Evolutionary conservation across 2,888 invertebrate genomes (phyloP).

Genomic region (Eulithis prunata): DNA sequence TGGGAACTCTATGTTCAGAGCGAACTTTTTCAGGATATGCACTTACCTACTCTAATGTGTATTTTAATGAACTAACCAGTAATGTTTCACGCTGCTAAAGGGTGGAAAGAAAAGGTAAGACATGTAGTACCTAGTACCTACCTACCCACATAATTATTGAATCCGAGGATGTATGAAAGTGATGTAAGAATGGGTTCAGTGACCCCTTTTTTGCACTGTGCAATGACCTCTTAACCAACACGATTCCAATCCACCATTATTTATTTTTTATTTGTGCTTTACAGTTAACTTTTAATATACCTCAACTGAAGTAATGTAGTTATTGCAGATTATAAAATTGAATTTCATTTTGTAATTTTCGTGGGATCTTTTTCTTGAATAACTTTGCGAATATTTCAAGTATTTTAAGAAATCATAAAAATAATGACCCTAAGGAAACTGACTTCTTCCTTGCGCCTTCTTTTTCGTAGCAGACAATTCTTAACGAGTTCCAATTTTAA

Average conservation of each 20-base stretch:
- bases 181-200: slow-evolving; percentile 67
- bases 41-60: neutral
- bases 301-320: slow-evolving; percentile 17
- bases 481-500: slow-evolving; percentile 18
- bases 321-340: slow-evolving; percentile 15
- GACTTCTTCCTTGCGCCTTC: neutral
- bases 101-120: slow-evolving; percentile 51
- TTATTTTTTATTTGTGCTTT: slow-evolving; percentile 45
- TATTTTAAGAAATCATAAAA: neutral
- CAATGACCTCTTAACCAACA: slow-evolving; percentile 75
- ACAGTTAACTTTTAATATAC: slow-evolving; percentile 44
- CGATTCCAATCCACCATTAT: slow-evolving; percentile 53
- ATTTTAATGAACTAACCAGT: slow-evolving; percentile 10
- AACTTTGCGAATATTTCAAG: neutral
- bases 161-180: slow-evolving; percentile 58
- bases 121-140: slow-evolving; percentile 4
- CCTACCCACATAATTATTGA: slow-evolving; percentile 30
- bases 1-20: slow-evolving; percentile 8
- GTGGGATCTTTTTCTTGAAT: neutral
- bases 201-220: slow-evolving; percentile 75
- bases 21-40: slow-evolving; percentile 7
- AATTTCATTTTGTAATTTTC: slow-evolving; percentile 10
- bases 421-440: neutral
- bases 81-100: slow-evolving; percentile 57
- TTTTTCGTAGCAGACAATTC: neutral